Evolutionary conservation across 2,888 invertebrate genomes (phyloP), one percentile per base, ranked within the genome.

Genomic region (Athripsodes cinereus): DNA sequence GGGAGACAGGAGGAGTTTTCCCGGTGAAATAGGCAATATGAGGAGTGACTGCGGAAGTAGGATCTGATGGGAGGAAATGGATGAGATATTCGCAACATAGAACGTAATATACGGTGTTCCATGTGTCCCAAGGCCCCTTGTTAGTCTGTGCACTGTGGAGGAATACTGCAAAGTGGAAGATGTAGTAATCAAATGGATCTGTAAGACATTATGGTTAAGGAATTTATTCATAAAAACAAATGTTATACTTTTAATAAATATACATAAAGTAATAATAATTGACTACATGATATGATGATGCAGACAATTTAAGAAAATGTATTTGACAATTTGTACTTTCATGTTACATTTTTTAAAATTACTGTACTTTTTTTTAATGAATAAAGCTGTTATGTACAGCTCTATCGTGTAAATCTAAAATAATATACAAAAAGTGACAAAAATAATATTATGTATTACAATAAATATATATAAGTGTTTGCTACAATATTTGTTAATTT

Each of bases 141-240:
- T 83, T 83, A 61, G 83, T 77, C 72, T 79, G 82, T 40, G 86
- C 85, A 71, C 85, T 87, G 22, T 88, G 84, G 59, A 92, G 74
- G 69, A 91, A 87, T 67, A 91, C 83, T 2, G 90, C 87, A 80
- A 95, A 95, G 70, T 92, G 88, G 67, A 95, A 88, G 64, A 96
- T 86, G 69, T 89, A 96, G 71, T 88, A 92, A 74, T 96, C 96
- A 77, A 96, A 96, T 10, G 96, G 88, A 83, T 94, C 86, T 88
- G 74, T 55, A 31, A 50, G 3, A 26, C 26, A 26, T 2, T 44
- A 44, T 8, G n/a, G 5, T 18, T 8, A 44, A 44, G 44, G 44
- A 35, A 31, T 64, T n/a, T n/a, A n/a, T n/a, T n/a, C n/a, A n/a
- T n/a, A n/a, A n/a, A n/a, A n/a, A n/a, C n/a, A n/a, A n/a, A n/a